Base-by-base conservation (phyloP, 1,140 invertebrate species). In the Brachionus plicatilis region DNA sequence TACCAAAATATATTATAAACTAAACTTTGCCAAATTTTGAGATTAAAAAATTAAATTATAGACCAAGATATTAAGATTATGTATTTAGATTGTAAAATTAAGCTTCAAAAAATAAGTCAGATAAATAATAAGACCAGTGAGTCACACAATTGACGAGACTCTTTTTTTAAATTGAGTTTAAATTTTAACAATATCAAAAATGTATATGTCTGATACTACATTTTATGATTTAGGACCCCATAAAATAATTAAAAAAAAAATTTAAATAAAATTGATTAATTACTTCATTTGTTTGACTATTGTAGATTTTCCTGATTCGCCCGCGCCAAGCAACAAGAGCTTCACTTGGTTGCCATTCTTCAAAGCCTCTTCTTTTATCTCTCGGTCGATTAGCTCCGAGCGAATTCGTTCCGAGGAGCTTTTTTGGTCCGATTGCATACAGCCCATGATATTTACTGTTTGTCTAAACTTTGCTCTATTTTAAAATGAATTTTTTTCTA, bases 251-350 rank as follows among this genome's bases (percentile, higher is more conserved):
- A 27, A 66, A 66, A 11, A 14, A 9, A 68, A 17, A 68, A 37
- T 68, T 96, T 85, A 99, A 96, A 92, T 99, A 97, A 87, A 99
- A 93, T 91, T 99, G 99, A 4, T 78, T 27, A 89, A 88, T 95
- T 95, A 94, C 89, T 96, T 93, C 97, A 99, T 99, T 92, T 99
- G 98, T 92, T 99, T 99, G 87, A 99, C 97, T 90, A 99, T 99
- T 86, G 97, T 99, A 87, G 96, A 98, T 92, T 99, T 99, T 86
- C 97, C 97, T 53, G 96, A 98, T 91, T 92, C 88, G 89, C 91
- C 86, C 91, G 89, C 89, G 14, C 88, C 88, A 95, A 88, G 75
- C 86, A 87, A 45, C 82, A 78, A 76, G 1, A 76, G 45, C 43
- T 76, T 76, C 8, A 76, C 72, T 50, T 76, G 43, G 33, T 50